Conservation (phyloP, 2,888 invertebrate genomes). For the Cabera pusaria region DNA sequence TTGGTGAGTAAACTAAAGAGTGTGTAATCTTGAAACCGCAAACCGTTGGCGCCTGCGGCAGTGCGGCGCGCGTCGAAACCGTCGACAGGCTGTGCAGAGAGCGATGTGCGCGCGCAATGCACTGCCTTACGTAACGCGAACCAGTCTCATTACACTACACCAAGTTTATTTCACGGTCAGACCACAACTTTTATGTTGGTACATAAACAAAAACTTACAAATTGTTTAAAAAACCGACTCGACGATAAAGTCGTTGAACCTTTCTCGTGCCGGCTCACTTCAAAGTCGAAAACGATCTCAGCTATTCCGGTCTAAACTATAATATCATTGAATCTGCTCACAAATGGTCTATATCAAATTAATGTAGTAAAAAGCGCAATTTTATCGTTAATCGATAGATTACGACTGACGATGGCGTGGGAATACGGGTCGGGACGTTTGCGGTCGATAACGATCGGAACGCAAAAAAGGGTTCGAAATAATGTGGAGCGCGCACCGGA, state of each 20-base stretch:
- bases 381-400: constrained; percentile 61
- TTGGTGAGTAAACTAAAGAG: constrained; percentile 6
- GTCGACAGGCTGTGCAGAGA: constrained; percentile 15
- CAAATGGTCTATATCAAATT: constrained; percentile 52
- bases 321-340: constrained; percentile 31
- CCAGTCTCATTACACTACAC: constrained; percentile 50
- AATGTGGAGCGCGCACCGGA: constrained; percentile 60
- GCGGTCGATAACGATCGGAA: constrained; percentile 76
- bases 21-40: constrained; percentile 47
- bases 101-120: constrained; percentile 38
- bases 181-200: constrained; percentile 44
- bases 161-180: constrained; percentile 45
- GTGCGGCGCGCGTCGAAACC: background rate
- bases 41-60: constrained; percentile 47
- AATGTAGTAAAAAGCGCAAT: constrained; percentile 67
- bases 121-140: constrained; percentile 65
- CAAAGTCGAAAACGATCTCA: constrained; percentile 28
- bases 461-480: constrained; percentile 79
- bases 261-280: constrained; percentile 24
- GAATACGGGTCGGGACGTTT: constrained; percentile 71
- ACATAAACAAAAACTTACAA: constrained; percentile 26
- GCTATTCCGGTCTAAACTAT: constrained; percentile 25
- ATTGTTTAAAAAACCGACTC: constrained; percentile 22
- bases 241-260: constrained; percentile 26
- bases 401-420: constrained; percentile 68